phyloP scores from a whole-genome alignment of 2,888 invertebrate species.

The Drosophila pseudotakahashii region DNA sequence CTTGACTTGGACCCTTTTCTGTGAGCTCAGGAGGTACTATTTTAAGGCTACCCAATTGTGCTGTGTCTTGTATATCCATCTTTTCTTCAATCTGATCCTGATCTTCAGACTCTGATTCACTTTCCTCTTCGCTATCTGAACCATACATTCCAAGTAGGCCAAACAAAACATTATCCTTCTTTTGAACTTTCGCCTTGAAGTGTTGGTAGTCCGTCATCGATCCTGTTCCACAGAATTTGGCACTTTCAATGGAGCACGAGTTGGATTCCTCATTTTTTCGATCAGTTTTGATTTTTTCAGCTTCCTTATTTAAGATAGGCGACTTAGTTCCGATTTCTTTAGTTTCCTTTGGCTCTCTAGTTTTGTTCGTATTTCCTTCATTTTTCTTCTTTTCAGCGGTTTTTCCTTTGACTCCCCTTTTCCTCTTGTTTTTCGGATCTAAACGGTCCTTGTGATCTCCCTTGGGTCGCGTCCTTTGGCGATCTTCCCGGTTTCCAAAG shows the following conservation, averaged over 20 bases:
- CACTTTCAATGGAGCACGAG: background rate
- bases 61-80: too few species aligned
- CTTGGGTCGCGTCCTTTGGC: conserved; percentile 64
- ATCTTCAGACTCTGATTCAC: conserved; percentile 11
- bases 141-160: conserved; percentile 82
- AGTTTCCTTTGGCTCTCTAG: background rate
- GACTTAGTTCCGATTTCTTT: conserved; percentile 1
- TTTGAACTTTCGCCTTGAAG: conserved; percentile 35
- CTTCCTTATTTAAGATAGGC: background rate
- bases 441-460: conserved; percentile 16
- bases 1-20: background rate
- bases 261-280: background rate
- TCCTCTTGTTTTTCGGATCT: conserved; percentile 15
- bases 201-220: conserved; percentile 70
- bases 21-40: background rate
- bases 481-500: conserved; percentile 84
- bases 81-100: background rate
- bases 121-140: conserved; percentile 70
- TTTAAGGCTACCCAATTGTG: background rate
- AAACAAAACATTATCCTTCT: conserved; percentile 66
- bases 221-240: conserved; percentile 75
- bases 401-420: background rate
- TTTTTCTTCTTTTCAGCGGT: background rate
- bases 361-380: background rate
- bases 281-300: background rate